Percentiles rank a stretch among this genome's conserved stretches.
Conservation (phyloP, 2,888 invertebrate genomes). For the Schizotus pectinicornis region DNA sequence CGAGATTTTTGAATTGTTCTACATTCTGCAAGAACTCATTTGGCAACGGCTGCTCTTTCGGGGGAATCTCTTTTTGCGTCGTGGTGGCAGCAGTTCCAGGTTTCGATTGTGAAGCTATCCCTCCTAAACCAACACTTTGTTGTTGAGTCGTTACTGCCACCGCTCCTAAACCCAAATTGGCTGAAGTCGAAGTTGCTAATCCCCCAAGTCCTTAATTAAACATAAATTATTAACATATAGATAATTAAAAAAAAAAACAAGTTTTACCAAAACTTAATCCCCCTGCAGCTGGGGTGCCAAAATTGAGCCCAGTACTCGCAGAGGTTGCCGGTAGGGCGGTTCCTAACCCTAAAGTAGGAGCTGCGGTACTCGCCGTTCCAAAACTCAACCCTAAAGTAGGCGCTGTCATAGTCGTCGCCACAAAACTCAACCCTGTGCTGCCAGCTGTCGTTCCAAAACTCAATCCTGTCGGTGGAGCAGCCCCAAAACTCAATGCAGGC, state of each 20-base stretch:
- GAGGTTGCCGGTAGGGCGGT: conserved; percentile 26
- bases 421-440: conserved; percentile 10
- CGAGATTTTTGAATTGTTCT: conserved; percentile 80
- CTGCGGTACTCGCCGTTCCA: conserved; percentile 18
- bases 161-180: conserved; percentile 24
- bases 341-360: background rate
- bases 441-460: conserved; percentile 11
- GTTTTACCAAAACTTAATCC: conserved; percentile 3
- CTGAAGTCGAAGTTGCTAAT: conserved; percentile 18
- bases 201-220: conserved; percentile 13
- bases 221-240: conserved; percentile 1
- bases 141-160: conserved; percentile 27
- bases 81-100: conserved; percentile 38
- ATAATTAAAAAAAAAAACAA: background rate
- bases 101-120: conserved; percentile 64
- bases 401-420: conserved; percentile 23
- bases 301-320: background rate
- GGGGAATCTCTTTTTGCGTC: conserved; percentile 61
- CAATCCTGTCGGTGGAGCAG: conserved; percentile 1
- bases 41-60: conserved; percentile 73
- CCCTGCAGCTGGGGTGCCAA: too few species aligned
- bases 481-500: conserved; percentile 2
- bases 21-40: conserved; percentile 79
- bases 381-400: conserved; percentile 29
- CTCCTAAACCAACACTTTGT: conserved; percentile 68